phyloP scores from a whole-genome alignment of 2,888 invertebrate species.

The Euzetes globulus region DNA sequence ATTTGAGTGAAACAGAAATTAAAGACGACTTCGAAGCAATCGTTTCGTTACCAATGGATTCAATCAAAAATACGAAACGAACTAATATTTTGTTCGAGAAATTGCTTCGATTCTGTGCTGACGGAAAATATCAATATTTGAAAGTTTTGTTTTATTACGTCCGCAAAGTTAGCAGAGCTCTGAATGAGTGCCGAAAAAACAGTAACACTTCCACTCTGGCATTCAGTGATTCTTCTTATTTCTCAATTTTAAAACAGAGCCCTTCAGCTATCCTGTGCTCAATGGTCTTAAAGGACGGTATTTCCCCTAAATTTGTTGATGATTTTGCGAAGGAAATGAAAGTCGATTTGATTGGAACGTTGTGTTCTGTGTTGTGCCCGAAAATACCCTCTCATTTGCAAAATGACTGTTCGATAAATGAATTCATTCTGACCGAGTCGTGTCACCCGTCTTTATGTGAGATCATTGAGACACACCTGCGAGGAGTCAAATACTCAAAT shows the following conservation, averaged over 20 bases:
- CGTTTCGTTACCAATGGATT: not conserved
- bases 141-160: constrained; percentile 40
- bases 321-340: constrained; percentile 37
- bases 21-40: constrained; percentile 15
- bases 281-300: constrained; percentile 40
- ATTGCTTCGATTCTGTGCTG: constrained; percentile 30
- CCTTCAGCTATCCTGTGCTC: constrained; percentile 41
- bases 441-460: constrained; percentile 35
- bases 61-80: not conserved
- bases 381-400: constrained; percentile 31
- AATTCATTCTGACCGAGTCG: constrained; percentile 32
- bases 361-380: constrained; percentile 36
- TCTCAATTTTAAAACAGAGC: constrained; percentile 41
- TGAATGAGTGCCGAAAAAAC: constrained; percentile 39
- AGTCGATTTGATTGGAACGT: constrained; percentile 36
- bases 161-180: constrained; percentile 39
- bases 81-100: constrained; percentile 30
- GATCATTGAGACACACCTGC: constrained; percentile 33
- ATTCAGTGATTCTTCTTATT: constrained; percentile 38
- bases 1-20: not conserved
- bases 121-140: constrained; percentile 38
- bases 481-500: constrained; percentile 19
- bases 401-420: constrained; percentile 16
- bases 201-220: not conserved
- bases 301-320: constrained; percentile 39